These are phyloP conservation scores for Pteria penguin DNA, from an alignment of 2,888 invertebrate genomes.

Conservation along the genomic window DNA sequence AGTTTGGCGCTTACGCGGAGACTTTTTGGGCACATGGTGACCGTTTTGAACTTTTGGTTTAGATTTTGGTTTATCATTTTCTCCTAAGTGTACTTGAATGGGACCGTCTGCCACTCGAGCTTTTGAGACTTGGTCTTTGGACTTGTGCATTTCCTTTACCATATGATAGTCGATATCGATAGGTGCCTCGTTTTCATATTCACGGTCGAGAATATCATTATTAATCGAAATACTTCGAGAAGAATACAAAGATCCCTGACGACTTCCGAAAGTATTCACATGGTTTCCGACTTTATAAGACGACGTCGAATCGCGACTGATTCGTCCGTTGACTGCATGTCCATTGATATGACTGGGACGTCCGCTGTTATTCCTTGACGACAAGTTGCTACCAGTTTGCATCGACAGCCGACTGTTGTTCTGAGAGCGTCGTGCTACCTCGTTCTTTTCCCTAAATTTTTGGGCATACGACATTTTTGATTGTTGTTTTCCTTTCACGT, in stretches of 20 bases:
- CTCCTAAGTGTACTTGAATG: background rate
- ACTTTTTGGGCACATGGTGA: background rate
- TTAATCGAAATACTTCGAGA: background rate
- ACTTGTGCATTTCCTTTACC: background rate
- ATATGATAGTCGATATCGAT: background rate
- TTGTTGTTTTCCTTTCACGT: background rate
- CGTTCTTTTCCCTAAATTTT: background rate
- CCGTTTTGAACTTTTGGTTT: background rate
- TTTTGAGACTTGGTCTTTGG: background rate
- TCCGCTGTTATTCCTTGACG: background rate
- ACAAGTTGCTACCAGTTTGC: background rate
- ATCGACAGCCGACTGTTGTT: background rate
- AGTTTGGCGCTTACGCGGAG: background rate
- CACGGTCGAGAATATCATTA: background rate
- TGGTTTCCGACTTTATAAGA: background rate
- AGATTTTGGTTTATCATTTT: background rate
- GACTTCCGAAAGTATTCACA: background rate
- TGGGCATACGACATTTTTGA: background rate
- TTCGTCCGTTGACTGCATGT: background rate
- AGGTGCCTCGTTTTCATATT: background rate
- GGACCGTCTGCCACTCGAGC: background rate
- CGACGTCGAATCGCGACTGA: background rate
- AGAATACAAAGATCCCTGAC: background rate
- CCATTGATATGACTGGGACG: background rate
- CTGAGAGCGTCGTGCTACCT: background rate